Percentiles rank a stretch among this genome's conserved stretches.
Conservation (phyloP, 1,140 invertebrate genomes). For the Oreohelix idahoensis region DNA sequence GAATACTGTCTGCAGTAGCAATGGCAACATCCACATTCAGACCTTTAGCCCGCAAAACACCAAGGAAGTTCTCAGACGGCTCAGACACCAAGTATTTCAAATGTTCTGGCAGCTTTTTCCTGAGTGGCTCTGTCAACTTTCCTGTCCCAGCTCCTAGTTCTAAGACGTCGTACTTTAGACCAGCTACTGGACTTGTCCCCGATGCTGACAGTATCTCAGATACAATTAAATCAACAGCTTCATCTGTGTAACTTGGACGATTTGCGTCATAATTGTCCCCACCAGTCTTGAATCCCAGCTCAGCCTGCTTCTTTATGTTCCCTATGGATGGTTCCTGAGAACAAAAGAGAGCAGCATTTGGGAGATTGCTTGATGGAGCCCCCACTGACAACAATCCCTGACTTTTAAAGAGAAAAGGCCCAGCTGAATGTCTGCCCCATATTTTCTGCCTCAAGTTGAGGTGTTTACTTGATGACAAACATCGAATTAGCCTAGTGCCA, state of each 20-base stretch:
- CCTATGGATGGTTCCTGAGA: neutral
- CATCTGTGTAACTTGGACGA: slow-evolving; percentile 28
- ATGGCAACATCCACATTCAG: slow-evolving; percentile 30
- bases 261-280: slow-evolving; percentile 30
- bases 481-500: neutral
- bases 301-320: neutral
- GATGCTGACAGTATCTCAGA: neutral
- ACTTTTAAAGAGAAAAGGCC: neutral
- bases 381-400: neutral
- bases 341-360: neutral
- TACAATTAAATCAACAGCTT: slow-evolving; percentile 21
- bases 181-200: neutral
- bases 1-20: slow-evolving; percentile 23
- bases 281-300: neutral
- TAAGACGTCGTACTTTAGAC: slow-evolving; percentile 26
- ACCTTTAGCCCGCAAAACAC: slow-evolving; percentile 28
- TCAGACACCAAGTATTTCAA: slow-evolving; percentile 42
- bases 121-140: slow-evolving; percentile 40
- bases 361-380: neutral
- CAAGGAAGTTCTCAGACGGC: slow-evolving; percentile 39
- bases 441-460: neutral
- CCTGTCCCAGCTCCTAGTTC: slow-evolving; percentile 51
- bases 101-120: slow-evolving; percentile 23
- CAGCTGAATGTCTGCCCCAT: neutral
- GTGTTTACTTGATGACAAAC: neutral